Evolutionary conservation across 2,113 vertebrate genomes (phyloP), one percentile per base, ranked within the genome.

Genomic region (Tachuris rubrigastra): DNA sequence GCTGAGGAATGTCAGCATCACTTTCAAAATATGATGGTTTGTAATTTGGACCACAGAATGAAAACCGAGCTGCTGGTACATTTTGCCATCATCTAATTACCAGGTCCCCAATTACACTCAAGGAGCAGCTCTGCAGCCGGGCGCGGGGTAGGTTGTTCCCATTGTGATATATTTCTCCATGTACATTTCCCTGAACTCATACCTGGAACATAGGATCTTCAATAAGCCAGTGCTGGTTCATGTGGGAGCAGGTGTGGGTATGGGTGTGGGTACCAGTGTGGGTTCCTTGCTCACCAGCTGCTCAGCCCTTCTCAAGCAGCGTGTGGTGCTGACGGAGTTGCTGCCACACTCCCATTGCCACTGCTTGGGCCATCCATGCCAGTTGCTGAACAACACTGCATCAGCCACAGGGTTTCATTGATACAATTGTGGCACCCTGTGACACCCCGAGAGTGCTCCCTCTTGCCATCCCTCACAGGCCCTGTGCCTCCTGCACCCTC

Each of bases 1-100:
- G 98, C 98, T 98, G 98, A 99, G 98, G 99, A 99, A 99, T 99
- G 99, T 99, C 98, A 99, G 99, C 98, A 97, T 98, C 98, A 98
- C 98, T 99, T 98, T 98, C 98, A 98, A 99, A 99, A 98, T 98
- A 98, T 98, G 98, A 98, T 97, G 98, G 98, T 98, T 98, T 98
- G 98, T 99, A 98, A 98, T 98, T 98, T 98, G 98, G 98, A 98
- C 98, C 98, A 92, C 97, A 96, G 98, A 98, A 98, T 97, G 98
- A 98, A 99, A 98, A 97, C 98, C 95, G 98, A 98, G 98, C 98
- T 97, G 97, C 97, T 97, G 98, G 98, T 98, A 98, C 97, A 97
- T 97, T 98, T 98, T 98, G 98, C 98, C 98, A 98, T 98, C 98
- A 97, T 98, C 98, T 98, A 98, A 98, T 98, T 98, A 98, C 94